A percentile compares a stretch with the other conserved stretches of the same genome.
Conservation (phyloP, 2,113 vertebrate genomes). For the Oncorhynchus gorbuscha region DNA sequence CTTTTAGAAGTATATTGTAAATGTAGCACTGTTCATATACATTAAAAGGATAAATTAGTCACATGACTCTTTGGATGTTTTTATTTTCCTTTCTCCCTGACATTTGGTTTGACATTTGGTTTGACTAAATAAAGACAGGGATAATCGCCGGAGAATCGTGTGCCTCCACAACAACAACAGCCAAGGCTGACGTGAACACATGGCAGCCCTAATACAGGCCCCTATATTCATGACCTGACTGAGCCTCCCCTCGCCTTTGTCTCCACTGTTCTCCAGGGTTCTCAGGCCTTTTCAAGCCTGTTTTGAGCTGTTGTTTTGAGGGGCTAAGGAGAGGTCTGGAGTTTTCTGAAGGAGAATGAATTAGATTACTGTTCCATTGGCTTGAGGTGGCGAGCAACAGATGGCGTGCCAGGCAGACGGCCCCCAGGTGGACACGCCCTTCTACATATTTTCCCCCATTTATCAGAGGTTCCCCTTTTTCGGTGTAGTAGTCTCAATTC, state of each 20-base stretch:
- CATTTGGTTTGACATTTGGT: slow-evolving; percentile 15
- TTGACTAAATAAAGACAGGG: slow-evolving; percentile 27
- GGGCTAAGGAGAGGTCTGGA: slow-evolving; percentile 53
- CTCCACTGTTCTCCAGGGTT: slow-evolving; percentile 37
- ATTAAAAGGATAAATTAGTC: slow-evolving; percentile 28
- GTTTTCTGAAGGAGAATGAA: slow-evolving; percentile 56
- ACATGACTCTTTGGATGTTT: slow-evolving; percentile 19
- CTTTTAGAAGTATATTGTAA: slow-evolving; percentile 40
- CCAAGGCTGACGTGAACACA: slow-evolving; percentile 5
- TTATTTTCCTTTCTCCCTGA: slow-evolving; percentile 21
- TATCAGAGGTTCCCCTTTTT: not conserved
- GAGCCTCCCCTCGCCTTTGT: slow-evolving; percentile 67
- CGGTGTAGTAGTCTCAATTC: too few species aligned
- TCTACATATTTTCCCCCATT: not conserved
- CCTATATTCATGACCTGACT: slow-evolving; percentile 83
- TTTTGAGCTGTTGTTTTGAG: slow-evolving; percentile 68
- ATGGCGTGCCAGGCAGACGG: slow-evolving; percentile 72
- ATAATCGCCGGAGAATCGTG: slow-evolving; percentile 50
- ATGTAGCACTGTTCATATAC: not conserved
- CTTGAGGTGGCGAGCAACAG: slow-evolving; percentile 76
- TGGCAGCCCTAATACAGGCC: slow-evolving; percentile 69
- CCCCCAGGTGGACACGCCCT: slow-evolving; percentile 56
- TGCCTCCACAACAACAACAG: slow-evolving; percentile 58
- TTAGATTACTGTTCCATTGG: slow-evolving; percentile 73
- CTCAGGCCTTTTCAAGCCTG: slow-evolving; percentile 32